Evolutionary conservation across 2,113 vertebrate genomes (phyloP).

Genomic region (human): GRCh38 chr3:188073001-188073500

Average conservation of each 20-base stretch:
- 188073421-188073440: background rate
- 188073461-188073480: background rate
- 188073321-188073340: background rate
- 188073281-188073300: background rate
- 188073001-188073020: background rate
- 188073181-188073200: background rate
- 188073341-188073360: background rate
- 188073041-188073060: background rate
- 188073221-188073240: background rate
- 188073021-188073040: background rate
- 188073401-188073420: background rate
- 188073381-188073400: background rate
- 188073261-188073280: slow-evolving; percentile 11
- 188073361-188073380: background rate
- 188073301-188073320: background rate
- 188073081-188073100: background rate
- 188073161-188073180: background rate
- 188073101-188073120: background rate
- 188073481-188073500: background rate
- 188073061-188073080: background rate
- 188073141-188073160: background rate
- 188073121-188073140: background rate
- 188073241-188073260: background rate
- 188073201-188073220: slow-evolving; percentile 23
- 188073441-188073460: background rate